phyloP scores from a whole-genome alignment of 2,113 vertebrate genomes.

The Cepphus grylle region DNA sequence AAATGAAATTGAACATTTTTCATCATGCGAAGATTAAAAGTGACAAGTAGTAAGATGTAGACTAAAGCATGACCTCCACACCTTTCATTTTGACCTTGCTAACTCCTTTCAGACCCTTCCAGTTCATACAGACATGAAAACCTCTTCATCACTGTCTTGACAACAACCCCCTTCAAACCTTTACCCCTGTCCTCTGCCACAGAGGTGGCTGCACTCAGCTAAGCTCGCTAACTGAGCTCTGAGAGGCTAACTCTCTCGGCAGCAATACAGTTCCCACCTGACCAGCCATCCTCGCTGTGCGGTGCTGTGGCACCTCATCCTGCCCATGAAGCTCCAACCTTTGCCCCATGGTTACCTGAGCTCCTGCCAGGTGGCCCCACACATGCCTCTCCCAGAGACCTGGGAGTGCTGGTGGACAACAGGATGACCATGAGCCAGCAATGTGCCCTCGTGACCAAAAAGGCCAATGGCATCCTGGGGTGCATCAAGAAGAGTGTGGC shows the following conservation, averaged over 20 bases:
- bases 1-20: neutral
- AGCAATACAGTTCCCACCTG: neutral
- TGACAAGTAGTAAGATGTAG: neutral
- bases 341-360: neutral
- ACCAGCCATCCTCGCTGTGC: neutral
- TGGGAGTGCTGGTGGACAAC: too few relatives aligned
- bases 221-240: neutral
- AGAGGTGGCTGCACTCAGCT: neutral
- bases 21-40: neutral
- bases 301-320: neutral
- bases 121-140: neutral
- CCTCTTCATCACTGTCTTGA: neutral
- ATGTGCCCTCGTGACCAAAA: too few relatives aligned
- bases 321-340: neutral
- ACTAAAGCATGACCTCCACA: neutral
- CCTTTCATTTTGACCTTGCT: neutral
- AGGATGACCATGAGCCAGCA: too few relatives aligned
- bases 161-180: neutral
- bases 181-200: neutral
- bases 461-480: too few relatives aligned
- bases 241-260: neutral
- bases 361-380: neutral
- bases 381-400: neutral
- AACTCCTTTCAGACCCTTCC: neutral
- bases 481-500: too few relatives aligned